Conservation (phyloP, 2,888 invertebrate species). For the Nycteola revayana region DNA sequence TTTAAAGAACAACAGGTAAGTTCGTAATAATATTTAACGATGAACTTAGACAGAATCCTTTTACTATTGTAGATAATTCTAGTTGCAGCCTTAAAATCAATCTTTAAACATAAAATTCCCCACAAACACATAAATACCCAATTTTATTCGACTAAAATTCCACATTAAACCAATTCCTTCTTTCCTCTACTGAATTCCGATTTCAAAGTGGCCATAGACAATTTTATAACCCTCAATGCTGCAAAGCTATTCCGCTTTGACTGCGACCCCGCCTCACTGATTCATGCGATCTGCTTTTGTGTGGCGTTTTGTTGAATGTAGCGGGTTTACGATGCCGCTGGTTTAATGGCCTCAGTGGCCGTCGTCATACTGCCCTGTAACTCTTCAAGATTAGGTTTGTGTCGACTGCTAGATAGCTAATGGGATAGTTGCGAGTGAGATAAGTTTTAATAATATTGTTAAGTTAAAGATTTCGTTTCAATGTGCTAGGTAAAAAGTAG, state of each 20-base stretch:
- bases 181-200: no score
- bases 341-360: conserved; percentile 32
- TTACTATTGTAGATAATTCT: no score
- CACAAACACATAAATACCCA: no score
- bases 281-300: conserved; percentile 36
- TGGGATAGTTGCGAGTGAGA: no score
- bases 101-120: no score
- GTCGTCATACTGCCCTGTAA: conserved; percentile 30
- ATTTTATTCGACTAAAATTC: background rate
- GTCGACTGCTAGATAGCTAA: background rate
- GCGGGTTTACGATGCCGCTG: conserved; percentile 36
- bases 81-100: no score
- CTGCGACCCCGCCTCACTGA: conserved; percentile 22
- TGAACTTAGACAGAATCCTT: no score
- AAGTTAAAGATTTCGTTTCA: no score
- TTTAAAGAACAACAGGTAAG: no score
- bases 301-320: conserved; percentile 43
- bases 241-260: conserved; percentile 16
- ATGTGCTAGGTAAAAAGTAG: no score
- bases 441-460: no score
- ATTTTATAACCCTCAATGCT: background rate
- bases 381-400: conserved; percentile 20
- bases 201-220: background rate
- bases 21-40: no score
- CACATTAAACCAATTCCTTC: background rate